Evolutionary conservation across 2,113 vertebrate genomes (phyloP), one percentile per base, ranked within the genome.

Genomic region (Chaetodon auriga): DNA sequence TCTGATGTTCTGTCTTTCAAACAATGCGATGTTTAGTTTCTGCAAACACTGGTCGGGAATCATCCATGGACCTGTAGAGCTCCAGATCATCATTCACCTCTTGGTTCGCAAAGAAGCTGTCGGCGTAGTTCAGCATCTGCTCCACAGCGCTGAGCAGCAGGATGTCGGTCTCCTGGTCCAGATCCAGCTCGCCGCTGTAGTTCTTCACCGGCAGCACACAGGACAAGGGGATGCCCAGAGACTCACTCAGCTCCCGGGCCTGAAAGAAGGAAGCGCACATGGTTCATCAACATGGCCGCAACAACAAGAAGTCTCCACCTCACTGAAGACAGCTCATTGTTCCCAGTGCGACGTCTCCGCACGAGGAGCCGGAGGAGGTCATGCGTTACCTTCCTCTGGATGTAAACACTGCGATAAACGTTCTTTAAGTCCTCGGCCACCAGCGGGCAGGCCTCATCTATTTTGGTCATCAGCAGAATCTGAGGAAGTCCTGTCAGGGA

Each of bases 381-480:
- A 16, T 19, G 54, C 21, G 6, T 83, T 74, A 95, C 94, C 88
- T 91, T 92, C 65, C 14, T 86, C 66, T 93, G 74, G 43, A 95
- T 86, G 83, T 91, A 93, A 69, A 14, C 45, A 15, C 93, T 94
- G 62, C 2, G 80, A 65, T 95, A 95, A 58, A 95, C 61, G 41
- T 86, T 90, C 66, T 74, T 90, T 23, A 94, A 55, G 75, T 95
- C 89, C 12, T 87, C 68, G 4, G 72, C 82, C 63, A 94, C 92
- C 19, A 81, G 77, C 0, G 85, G 85, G 68, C 95, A 95, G n/a
- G 92, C 95, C 75, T 94, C 88, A 53, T 95, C 95, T 36, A 95
- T 87, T 83, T 95, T 94, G 30, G 95, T 94, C 90, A 95, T 83
- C 45, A 95, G 75, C 68, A 95, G 69, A 63, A 95, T 62, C 88